Evolutionary conservation across 2,797 vertebrate genomes (phyloP).

Genomic region (Lithobates sylvaticus): DNA sequence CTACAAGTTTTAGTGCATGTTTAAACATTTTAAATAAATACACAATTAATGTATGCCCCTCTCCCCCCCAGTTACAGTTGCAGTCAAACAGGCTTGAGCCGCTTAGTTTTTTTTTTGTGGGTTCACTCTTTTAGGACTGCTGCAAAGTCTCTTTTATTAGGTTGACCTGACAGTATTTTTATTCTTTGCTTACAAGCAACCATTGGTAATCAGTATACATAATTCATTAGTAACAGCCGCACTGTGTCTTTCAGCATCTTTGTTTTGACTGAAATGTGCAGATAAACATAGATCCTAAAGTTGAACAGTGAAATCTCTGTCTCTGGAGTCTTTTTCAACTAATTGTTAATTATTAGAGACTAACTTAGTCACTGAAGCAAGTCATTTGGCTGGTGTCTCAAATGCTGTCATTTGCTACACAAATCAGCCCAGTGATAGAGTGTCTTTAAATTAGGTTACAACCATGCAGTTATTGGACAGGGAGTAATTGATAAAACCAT

Average conservation of each 20-base stretch:
- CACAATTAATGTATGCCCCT: too few relatives aligned
- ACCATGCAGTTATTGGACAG: constrained; percentile 93
- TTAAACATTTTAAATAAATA: too few relatives aligned
- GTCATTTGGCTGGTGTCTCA: constrained; percentile 84
- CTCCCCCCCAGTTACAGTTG: neutral
- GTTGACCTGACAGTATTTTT: constrained; percentile 3
- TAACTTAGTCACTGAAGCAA: constrained; percentile 85
- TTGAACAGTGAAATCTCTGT: constrained; percentile 66
- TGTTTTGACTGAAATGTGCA: constrained; percentile 60
- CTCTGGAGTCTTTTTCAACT: constrained; percentile 77
- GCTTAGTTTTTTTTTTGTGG: neutral
- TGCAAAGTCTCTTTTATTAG: neutral
- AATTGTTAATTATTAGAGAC: constrained; percentile 89
- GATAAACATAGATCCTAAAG: constrained; percentile 69
- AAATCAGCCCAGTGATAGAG: constrained; percentile 90
- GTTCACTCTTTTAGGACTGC: neutral
- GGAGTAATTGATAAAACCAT: constrained; percentile 98
- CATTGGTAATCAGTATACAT: constrained; percentile 23
- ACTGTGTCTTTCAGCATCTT: constrained; percentile 65
- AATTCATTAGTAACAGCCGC: constrained; percentile 40
- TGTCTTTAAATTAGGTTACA: constrained; percentile 98
- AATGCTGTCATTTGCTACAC: constrained; percentile 89
- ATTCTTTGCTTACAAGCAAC: constrained; percentile 40
- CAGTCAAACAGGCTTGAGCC: too few relatives aligned
- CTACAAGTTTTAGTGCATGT: too few relatives aligned